Percentiles rank a stretch among this genome's conserved stretches.
These are phyloP conservation scores for Pteropus rufus DNA, from an alignment of 2,797 vertebrate genomes.

Conservation along the genomic window DNA sequence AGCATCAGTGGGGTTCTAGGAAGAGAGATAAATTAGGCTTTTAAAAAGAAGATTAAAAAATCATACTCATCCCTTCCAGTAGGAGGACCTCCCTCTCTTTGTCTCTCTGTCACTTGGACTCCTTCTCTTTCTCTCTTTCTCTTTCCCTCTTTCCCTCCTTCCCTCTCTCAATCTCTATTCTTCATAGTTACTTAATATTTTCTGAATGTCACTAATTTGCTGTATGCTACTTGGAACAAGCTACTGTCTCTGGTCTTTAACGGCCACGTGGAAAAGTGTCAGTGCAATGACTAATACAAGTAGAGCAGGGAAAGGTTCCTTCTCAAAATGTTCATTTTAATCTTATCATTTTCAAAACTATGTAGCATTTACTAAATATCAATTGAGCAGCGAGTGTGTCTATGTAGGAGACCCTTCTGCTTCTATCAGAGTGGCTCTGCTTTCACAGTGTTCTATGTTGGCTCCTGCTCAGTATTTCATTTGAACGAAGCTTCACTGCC, in stretches of 20 bases:
- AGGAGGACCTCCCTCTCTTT: background rate
- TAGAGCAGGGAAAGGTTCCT: background rate
- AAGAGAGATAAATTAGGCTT: slow-evolving; percentile 25
- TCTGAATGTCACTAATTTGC: slow-evolving; percentile 14
- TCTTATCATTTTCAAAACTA: background rate
- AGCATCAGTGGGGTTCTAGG: slow-evolving; percentile 96
- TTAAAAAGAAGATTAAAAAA: background rate
- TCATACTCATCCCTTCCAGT: background rate
- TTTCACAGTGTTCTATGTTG: background rate
- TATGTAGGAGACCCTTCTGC: background rate
- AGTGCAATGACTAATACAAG: background rate
- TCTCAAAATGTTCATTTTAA: background rate
- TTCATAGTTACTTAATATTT: background rate
- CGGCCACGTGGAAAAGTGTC: background rate
- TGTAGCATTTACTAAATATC: background rate
- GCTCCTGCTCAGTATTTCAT: background rate
- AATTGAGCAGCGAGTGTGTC: background rate
- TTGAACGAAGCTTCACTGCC: background rate
- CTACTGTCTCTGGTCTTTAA: background rate
- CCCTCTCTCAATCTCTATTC: background rate
- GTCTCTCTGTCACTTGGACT: background rate
- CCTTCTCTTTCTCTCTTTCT: background rate
- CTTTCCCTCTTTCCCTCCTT: background rate
- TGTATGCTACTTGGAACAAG: background rate
- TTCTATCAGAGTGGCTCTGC: background rate